These are phyloP conservation scores for Sakesphorus luctuosus DNA, from an alignment of 2,113 vertebrate genomes.

Conservation along the genomic window DNA sequence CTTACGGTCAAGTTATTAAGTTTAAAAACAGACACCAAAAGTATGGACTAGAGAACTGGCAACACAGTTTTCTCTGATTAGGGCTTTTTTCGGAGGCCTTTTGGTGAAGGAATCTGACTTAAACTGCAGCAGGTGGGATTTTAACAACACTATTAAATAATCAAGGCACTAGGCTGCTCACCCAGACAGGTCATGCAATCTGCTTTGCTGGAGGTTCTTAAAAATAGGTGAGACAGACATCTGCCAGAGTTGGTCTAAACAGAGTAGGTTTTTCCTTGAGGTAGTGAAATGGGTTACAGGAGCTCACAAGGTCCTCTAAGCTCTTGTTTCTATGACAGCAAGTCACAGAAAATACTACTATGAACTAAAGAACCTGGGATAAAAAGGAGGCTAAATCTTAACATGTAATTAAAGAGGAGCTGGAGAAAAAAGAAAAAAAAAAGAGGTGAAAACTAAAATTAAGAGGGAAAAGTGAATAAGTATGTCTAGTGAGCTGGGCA, in stretches of 20 bases:
- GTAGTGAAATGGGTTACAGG: neutral
- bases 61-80: neutral
- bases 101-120: neutral
- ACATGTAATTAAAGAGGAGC: neutral
- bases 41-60: neutral
- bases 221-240: neutral
- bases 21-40: neutral
- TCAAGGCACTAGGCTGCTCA: neutral
- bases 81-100: neutral
- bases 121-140: neutral
- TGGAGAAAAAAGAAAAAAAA: neutral
- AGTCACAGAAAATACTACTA: constrained; percentile 51
- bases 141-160: neutral
- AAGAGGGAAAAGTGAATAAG: neutral
- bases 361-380: neutral
- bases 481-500: neutral
- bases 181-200: neutral
- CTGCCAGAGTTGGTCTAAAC: constrained; percentile 16
- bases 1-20: neutral
- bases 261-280: constrained; percentile 41
- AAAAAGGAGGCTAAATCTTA: neutral
- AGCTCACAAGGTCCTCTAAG: neutral
- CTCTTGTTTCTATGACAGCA: constrained; percentile 48
- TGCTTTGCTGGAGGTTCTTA: neutral
- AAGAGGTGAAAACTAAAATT: neutral